Conservation (phyloP, 2,113 vertebrate genomes). For the Copsychus sechellarum region DNA sequence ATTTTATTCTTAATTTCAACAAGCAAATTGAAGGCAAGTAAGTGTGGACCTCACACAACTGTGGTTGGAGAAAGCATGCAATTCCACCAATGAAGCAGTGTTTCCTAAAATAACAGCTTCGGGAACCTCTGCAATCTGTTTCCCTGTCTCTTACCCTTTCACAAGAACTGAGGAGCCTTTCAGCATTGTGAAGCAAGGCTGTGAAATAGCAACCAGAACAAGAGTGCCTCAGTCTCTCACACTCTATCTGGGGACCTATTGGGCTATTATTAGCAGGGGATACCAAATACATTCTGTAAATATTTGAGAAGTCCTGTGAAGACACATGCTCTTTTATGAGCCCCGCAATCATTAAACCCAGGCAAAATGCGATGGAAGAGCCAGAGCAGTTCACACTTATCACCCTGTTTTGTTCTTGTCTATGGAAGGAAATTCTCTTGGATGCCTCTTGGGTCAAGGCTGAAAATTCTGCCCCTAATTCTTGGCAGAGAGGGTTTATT, state of each 20-base stretch:
- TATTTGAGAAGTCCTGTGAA: constrained; percentile 68
- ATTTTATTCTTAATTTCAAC: constrained; percentile 2
- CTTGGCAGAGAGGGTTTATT: neutral
- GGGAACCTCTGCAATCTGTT: constrained; percentile 68
- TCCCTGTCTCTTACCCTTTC: constrained; percentile 55
- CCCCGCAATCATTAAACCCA: neutral
- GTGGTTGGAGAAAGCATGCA: constrained; percentile 45
- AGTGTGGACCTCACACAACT: constrained; percentile 20
- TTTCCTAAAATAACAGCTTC: constrained; percentile 75
- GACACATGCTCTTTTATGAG: constrained; percentile 68
- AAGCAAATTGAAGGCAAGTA: neutral
- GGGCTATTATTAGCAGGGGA: constrained; percentile 77
- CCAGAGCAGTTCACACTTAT: neutral
- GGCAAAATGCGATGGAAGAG: constrained; percentile 8
- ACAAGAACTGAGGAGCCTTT: constrained; percentile 75
- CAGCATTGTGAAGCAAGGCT: constrained; percentile 65
- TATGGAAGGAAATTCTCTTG: neutral
- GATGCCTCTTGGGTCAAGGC: neutral
- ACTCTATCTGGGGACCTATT: constrained; percentile 55
- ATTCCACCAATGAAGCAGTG: constrained; percentile 54
- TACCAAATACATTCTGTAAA: constrained; percentile 76
- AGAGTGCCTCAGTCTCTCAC: constrained; percentile 61
- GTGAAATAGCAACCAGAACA: constrained; percentile 66
- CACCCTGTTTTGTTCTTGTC: neutral
- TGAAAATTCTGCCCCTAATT: neutral